phyloP scores from a whole-genome alignment of 2,797 vertebrate genomes.

The Varecia variegata region DNA sequence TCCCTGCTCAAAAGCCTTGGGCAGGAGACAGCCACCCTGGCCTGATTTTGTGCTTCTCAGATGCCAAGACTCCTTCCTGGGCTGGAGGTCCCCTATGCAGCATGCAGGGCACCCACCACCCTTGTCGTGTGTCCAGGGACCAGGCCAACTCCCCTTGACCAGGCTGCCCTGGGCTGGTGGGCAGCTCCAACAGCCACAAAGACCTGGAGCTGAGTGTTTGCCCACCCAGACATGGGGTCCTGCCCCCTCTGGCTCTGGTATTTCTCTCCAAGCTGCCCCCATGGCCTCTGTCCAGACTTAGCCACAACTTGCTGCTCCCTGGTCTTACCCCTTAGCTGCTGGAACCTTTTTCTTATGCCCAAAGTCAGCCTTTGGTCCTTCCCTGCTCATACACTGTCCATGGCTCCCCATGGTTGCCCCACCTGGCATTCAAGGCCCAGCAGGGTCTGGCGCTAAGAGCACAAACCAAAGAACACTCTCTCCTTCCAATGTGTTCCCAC shows the following conservation, averaged over 20 bases:
- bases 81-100: not conserved
- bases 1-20: not conserved
- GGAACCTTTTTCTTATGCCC: not conserved
- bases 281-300: rapidly evolving
- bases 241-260: not conserved
- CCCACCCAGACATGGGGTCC: not conserved
- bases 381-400: not conserved
- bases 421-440: not conserved
- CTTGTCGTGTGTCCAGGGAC: not conserved
- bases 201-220: not conserved
- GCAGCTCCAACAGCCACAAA: not conserved
- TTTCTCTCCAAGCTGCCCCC: too few relatives aligned
- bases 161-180: not conserved
- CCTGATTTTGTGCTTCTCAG: not conserved
- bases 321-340: not conserved
- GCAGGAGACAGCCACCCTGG: not conserved
- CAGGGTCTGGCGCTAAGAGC: not conserved
- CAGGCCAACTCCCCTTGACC: not conserved
- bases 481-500: not conserved
- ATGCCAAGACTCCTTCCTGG: not conserved
- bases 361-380: not conserved
- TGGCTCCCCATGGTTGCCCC: not conserved
- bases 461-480: not conserved
- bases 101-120: rapidly evolving
- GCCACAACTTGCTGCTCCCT: not conserved